Evolutionary conservation across 2,888 invertebrate genomes (phyloP).

Genomic region (Pterobdella sp.): DNA sequence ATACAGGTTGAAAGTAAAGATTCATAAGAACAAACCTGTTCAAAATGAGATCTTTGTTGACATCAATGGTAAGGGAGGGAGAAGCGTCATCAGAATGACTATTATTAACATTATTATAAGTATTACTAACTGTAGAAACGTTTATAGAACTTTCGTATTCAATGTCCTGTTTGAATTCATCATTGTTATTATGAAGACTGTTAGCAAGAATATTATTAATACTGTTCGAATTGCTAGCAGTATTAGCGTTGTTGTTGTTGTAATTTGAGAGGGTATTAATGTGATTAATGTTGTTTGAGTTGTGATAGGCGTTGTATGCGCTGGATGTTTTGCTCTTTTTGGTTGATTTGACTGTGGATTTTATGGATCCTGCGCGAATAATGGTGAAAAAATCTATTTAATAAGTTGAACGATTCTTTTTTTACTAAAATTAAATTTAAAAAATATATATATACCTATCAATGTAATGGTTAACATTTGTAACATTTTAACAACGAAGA

Average conservation of each 20-base stretch:
- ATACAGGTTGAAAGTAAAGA: too few species aligned
- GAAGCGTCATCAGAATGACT: background rate
- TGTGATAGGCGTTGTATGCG: background rate
- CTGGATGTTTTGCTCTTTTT: conserved; percentile 5
- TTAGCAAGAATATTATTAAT: background rate
- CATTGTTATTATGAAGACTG: background rate
- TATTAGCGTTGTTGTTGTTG: background rate
- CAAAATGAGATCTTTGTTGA: conserved; percentile 19
- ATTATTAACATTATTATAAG: background rate
- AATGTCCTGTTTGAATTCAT: background rate
- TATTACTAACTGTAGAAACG: background rate
- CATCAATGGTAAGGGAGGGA: too few species aligned
- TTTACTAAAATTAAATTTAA: too few species aligned
- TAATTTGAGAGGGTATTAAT: background rate
- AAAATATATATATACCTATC: too few species aligned
- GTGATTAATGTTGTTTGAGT: background rate
- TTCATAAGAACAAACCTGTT: too few species aligned
- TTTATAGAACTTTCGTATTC: background rate
- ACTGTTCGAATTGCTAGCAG: conserved; percentile 1
- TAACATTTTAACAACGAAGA: too few species aligned
- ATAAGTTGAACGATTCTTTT: too few species aligned
- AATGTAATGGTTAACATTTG: too few species aligned
- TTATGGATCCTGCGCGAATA: conserved; percentile 15
- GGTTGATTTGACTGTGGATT: conserved; percentile 18
- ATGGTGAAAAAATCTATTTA: too few species aligned